Evolutionary conservation across 1,140 invertebrate species (phyloP).

Genomic region (Manduca sexta): DNA sequence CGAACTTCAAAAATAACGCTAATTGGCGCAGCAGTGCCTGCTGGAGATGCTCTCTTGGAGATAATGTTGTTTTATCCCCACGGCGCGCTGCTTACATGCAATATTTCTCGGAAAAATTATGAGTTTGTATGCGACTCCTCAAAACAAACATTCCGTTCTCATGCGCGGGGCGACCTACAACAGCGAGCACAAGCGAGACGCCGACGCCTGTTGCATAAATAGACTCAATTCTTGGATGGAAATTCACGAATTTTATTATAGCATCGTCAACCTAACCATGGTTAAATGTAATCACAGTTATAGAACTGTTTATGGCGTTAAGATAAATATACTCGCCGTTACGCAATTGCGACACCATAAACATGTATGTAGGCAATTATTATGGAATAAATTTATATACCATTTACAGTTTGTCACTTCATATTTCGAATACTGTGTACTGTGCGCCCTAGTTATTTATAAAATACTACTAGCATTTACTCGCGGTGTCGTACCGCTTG

Average conservation of each 20-base stretch:
- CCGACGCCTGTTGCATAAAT: conserved; percentile 57
- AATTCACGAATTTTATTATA: conserved; percentile 58
- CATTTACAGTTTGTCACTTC: too few relatives aligned
- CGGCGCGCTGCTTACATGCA: conserved; percentile 34
- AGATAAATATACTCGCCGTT: too few relatives aligned
- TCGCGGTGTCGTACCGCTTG: too few relatives aligned
- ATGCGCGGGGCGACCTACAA: conserved; percentile 35
- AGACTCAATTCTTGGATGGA: conserved; percentile 63
- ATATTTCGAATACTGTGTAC: too few relatives aligned
- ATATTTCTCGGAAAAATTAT: conserved; percentile 55
- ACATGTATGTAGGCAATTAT: too few relatives aligned
- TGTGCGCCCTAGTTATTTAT: too few relatives aligned
- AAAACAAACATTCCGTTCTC: conserved; percentile 63
- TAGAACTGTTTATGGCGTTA: conserved; percentile 34
- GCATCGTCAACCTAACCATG: conserved; percentile 31
- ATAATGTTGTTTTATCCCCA: conserved; percentile 30
- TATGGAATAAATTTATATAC: too few relatives aligned
- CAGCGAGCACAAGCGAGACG: conserved; percentile 50
- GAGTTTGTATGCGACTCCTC: conserved; percentile 60
- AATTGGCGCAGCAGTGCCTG: too few relatives aligned
- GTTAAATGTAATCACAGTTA: conserved; percentile 28
- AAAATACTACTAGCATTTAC: too few relatives aligned
- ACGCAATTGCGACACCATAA: conserved; percentile 33
- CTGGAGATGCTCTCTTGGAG: conserved; percentile 19
- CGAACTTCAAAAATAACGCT: too few relatives aligned